A percentile compares a stretch with the other conserved stretches of the same genome.
Evolutionary conservation across 1,140 invertebrate species (phyloP).

Genomic region (Caenorhabditis latens): DNA sequence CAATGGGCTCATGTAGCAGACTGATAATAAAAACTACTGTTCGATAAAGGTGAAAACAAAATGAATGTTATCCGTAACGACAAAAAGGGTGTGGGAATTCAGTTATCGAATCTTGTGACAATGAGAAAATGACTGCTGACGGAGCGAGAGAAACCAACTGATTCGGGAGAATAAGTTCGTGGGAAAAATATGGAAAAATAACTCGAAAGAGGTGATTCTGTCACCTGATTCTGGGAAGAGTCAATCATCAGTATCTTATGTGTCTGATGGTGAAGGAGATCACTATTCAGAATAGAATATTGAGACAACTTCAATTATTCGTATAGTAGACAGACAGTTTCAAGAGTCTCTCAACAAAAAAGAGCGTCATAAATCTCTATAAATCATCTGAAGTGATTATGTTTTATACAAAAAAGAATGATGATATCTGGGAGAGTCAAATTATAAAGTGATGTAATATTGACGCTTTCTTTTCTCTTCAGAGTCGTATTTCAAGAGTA

Average conservation of each 20-base stretch:
- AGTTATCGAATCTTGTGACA: background rate
- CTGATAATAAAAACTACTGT: too few relatives aligned
- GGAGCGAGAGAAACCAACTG: background rate
- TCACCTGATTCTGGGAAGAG: too few relatives aligned
- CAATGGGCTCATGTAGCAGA: too few relatives aligned
- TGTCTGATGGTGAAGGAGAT: too few relatives aligned
- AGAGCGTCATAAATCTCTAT: background rate
- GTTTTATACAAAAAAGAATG: too few relatives aligned
- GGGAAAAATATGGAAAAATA: background rate
- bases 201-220: background rate
- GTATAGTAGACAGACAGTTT: background rate
- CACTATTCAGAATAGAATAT: too few relatives aligned
- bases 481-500: background rate
- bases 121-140: conserved; percentile 30
- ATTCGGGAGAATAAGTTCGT: conserved; percentile 3
- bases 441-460: background rate
- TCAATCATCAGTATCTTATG: too few relatives aligned
- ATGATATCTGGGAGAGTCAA: background rate
- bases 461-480: background rate
- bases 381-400: background rate
- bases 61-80: background rate
- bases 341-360: background rate
- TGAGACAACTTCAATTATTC: too few relatives aligned
- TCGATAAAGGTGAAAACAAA: too few relatives aligned
- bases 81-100: background rate